Evolutionary conservation across 2,888 invertebrate species (phyloP).

Genomic region (Hirudinaria manillensis): DNA sequence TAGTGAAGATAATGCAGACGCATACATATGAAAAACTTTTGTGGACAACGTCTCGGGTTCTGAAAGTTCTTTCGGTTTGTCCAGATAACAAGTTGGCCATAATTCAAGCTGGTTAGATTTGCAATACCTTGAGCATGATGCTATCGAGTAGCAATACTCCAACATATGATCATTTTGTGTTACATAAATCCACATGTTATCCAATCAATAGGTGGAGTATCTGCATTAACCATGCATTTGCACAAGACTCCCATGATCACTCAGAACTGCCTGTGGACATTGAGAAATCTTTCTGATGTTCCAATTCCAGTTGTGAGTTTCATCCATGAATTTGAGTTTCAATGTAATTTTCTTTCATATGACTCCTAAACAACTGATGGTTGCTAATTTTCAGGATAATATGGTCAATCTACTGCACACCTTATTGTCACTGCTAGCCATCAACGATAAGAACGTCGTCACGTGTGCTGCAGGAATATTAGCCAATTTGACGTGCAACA

Average conservation of each 20-base stretch:
- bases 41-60: constrained; percentile 94
- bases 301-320: constrained; percentile 71
- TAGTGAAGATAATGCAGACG: constrained; percentile 92
- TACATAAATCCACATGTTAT: not conserved
- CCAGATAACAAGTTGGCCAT: constrained; percentile 97
- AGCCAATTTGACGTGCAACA: constrained; percentile 98
- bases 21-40: constrained; percentile 96
- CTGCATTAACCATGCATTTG: constrained; percentile 89
- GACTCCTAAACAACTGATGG: too few species aligned
- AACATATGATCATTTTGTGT: not conserved
- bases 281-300: constrained; percentile 95
- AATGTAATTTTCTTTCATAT: not conserved
- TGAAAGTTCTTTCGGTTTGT: constrained; percentile 95
- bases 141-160: constrained; percentile 24
- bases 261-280: constrained; percentile 93
- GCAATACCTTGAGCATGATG: constrained; percentile 23
- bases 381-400: constrained; percentile 66
- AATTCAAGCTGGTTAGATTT: constrained; percentile 72
- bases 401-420: constrained; percentile 61
- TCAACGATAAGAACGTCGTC: constrained; percentile 86
- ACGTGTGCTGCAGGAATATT: constrained; percentile 97
- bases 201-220: constrained; percentile 71
- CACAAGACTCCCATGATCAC: constrained; percentile 87
- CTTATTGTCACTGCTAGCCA: constrained; percentile 81
- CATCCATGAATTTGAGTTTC: not conserved